Evolutionary conservation across 2,113 vertebrate genomes (phyloP), one percentile per base, ranked within the genome.

Genomic region (Arenaria interpres): DNA sequence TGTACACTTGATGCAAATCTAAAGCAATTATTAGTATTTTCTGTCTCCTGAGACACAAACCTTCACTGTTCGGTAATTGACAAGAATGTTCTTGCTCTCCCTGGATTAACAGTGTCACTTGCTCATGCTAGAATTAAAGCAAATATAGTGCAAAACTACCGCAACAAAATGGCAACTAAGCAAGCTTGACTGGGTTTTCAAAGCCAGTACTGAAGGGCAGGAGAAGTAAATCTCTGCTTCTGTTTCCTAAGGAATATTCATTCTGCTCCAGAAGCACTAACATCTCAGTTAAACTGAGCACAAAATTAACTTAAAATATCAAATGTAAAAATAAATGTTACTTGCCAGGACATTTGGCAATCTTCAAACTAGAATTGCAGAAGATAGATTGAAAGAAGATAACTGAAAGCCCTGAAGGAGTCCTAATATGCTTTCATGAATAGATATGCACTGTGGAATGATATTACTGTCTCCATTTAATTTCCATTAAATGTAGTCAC

Each of bases 1-100:
- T 41, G 11, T 33, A 73, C 2, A 21, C 14, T 30, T 77, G 12
- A 53, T 66, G 64, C 5, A 86, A 86, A 87, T 69, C 28, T 89
- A 41, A 92, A 90, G 45, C 6, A 77, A 32, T n/a, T 57, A 72
- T 79, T 33, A 62, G 14, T 79, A 48, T 64, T 85, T 39, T 15
- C 0, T 13, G 2, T 24, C 62, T 83, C 45, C 33, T 0, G 0
- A 81, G 41, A 20, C 54, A 30, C 18, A 77, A 33, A 32, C 6
- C 25, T 74, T 51, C 22, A 16, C n/a, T 74, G 24, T 12, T 71
- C 3, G 0, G 14, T 90, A 22, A 51, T 62, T 87, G 11, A 68
- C 20, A 50, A 66, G n/a, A 50, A 86, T 11, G n/a, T 2, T 54
- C 21, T 56, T 74, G 4, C 16, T 71, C 20, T 75, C 35, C 10